Evolutionary conservation across 1,140 invertebrate genomes (phyloP), one percentile per base, ranked within the genome.

Genomic region (Trypoxylus dichotomus): DNA sequence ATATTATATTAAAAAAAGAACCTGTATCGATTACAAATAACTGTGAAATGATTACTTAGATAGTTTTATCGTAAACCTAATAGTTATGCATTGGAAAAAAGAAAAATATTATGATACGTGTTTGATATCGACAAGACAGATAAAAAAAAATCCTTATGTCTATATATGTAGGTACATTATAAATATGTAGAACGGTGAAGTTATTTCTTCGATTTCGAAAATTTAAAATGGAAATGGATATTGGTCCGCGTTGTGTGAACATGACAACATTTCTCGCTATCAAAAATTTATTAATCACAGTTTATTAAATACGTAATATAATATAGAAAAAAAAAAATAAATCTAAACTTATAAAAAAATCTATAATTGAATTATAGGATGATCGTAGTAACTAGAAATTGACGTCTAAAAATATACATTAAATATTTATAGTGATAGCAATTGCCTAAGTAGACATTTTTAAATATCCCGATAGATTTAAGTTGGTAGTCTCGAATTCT

Each of bases 241-340:
- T 68, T 68, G 60, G 60, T 68, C 60, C 60, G 21, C 60, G 27
- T 13, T 68, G 11, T 68, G 47, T 58, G 47, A 27, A 68, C 21
- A 24, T 60, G 8, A 21, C 60, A 8, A 58, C 7, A 58, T 68
- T 68, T 63, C 41, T 32, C 27, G 21, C 63, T 60, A 76, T 19
- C 43, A 43, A 76, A 27, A 78, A 15, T 29, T 63, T 77, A 75
- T 76, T 60, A 79, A 79, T 79, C 79, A 79, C 79, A 79, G 79
- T 74, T 79, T 76, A 60, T 79, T 76, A 77, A 54, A 79, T 76
- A 77, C 68, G 60, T n/a, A 21, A 76, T 47, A 73, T 11, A 25
- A n/a, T n/a, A n/a, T n/a, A n/a, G n/a, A n/a, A n/a, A n/a, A 19
- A 42, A 21, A 74, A 47, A 47, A 74, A 15, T 74, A 74, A 37